These are phyloP conservation scores for Gymnocheta viridis DNA, from an alignment of 2,888 invertebrate genomes.

Conservation along the genomic window DNA sequence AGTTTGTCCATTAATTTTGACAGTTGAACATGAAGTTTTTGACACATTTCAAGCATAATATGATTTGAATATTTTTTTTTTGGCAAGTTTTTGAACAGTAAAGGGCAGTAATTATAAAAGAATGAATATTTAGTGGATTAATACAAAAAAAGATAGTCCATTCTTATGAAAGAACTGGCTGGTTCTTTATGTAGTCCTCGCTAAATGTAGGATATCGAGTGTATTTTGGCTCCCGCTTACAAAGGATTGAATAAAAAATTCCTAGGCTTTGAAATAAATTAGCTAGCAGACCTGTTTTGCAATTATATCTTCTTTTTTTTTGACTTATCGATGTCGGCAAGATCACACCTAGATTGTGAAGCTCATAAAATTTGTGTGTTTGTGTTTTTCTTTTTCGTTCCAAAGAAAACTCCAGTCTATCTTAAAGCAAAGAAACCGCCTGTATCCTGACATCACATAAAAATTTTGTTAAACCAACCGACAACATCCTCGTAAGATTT, in stretches of 20 bases:
- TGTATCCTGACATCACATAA: slow-evolving; percentile 59
- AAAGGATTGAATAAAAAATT: no score
- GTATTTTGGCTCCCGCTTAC: no score
- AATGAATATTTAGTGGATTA: not conserved
- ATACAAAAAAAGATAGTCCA: no score
- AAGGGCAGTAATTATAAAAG: not conserved
- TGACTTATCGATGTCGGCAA: slow-evolving; percentile 68
- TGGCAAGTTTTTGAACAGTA: slow-evolving; percentile 7
- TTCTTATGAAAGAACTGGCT: no score
- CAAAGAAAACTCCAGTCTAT: slow-evolving; percentile 42
- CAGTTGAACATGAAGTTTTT: slow-evolving; percentile 79
- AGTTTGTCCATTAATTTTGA: slow-evolving; percentile 80
- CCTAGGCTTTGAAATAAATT: no score
- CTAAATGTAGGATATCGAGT: no score
- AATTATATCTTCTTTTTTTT: not conserved
- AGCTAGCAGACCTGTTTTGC: no score
- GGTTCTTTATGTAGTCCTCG: no score
- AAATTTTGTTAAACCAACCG: slow-evolving; percentile 20
- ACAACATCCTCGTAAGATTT: slow-evolving; percentile 62
- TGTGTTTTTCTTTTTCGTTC: not conserved
- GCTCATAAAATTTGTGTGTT: slow-evolving; percentile 40
- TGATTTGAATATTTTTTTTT: not conserved
- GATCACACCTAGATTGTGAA: slow-evolving; percentile 54
- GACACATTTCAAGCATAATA: slow-evolving; percentile 73
- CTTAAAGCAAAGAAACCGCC: slow-evolving; percentile 39